These are phyloP conservation scores for Protodeltote pygarga DNA, from an alignment of 2,888 invertebrate genomes.

Conservation along the genomic window DNA sequence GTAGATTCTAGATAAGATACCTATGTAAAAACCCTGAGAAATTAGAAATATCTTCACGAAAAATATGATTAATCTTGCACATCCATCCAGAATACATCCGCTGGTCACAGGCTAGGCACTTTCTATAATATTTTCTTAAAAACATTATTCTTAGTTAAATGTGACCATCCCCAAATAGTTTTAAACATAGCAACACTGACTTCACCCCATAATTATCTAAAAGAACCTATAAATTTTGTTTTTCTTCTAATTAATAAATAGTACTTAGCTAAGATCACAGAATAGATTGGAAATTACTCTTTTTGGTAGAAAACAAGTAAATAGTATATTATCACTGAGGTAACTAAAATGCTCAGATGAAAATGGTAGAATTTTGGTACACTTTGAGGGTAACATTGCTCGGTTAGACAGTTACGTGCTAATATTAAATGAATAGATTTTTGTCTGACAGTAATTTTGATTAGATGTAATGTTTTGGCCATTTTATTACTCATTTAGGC, in stretches of 20 bases:
- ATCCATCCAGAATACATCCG: too few species aligned
- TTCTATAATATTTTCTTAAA: neutral
- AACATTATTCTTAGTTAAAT: slow-evolving; percentile 1
- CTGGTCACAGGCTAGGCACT: too few species aligned
- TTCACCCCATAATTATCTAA: slow-evolving; percentile 28
- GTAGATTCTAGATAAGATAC: too few species aligned
- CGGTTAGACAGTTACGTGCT: slow-evolving; percentile 51
- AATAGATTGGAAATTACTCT: slow-evolving; percentile 48
- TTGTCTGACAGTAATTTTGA: slow-evolving; percentile 38
- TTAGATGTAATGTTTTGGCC: slow-evolving; percentile 31
- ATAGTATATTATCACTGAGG: slow-evolving; percentile 52
- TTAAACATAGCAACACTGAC: slow-evolving; percentile 54
- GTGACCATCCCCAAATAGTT: slow-evolving; percentile 20
- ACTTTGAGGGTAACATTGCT: slow-evolving; percentile 54
- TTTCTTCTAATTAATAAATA: slow-evolving; percentile 42
- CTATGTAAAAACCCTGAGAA: too few species aligned
- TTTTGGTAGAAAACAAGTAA: slow-evolving; percentile 58
- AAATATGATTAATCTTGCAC: too few species aligned
- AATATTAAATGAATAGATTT: slow-evolving; percentile 40
- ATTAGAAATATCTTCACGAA: too few species aligned
- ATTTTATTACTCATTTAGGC: slow-evolving; percentile 17
- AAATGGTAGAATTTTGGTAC: slow-evolving; percentile 51
- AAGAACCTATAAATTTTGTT: slow-evolving; percentile 28
- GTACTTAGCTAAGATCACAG: slow-evolving; percentile 49
- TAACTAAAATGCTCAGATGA: slow-evolving; percentile 52